Conservation (phyloP, 2,797 vertebrate species). For the Eutrigla gurnardus region DNA sequence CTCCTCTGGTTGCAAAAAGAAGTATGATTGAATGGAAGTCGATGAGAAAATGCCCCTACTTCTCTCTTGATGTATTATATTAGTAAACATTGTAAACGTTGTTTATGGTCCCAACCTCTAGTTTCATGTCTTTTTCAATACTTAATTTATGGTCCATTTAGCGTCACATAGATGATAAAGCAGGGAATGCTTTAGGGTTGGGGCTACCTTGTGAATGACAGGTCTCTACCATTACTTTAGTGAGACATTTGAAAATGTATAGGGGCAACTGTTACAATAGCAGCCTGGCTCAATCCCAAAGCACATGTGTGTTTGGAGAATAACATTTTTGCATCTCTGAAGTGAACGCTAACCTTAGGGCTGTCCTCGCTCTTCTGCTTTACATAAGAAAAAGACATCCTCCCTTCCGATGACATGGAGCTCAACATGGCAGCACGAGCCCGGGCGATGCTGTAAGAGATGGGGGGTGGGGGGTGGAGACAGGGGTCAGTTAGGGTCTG, state of each 20-base stretch:
- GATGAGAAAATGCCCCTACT: no score
- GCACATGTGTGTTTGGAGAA: not conserved
- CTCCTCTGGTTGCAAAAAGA: no score
- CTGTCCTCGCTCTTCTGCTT: constrained; percentile 96
- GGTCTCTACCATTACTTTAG: not conserved
- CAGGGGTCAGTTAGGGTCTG: constrained; percentile 13
- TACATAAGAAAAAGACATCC: constrained; percentile 92
- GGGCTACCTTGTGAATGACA: no score
- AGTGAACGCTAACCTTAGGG: constrained; percentile 89
- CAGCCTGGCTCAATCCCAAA: not conserved
- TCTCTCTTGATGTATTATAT: no score
- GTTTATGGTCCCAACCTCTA: no score
- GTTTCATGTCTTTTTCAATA: no score
- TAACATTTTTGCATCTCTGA: not conserved
- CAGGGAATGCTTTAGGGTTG: no score
- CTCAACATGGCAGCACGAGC: constrained; percentile 89
- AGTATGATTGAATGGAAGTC: no score
- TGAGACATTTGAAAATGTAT: not conserved
- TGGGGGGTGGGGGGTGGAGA: not conserved
- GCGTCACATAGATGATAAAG: no score
- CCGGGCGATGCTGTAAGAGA: constrained; percentile 85
- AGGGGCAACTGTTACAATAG: not conserved
- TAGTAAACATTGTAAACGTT: no score
- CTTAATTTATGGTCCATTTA: no score
- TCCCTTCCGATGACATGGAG: constrained; percentile 90